A percentile compares a stretch with the other conserved stretches of the same genome.
These are phyloP conservation scores for Antechinus flavipes DNA, from an alignment of 2,113 vertebrate species.

Conservation along the genomic window DNA sequence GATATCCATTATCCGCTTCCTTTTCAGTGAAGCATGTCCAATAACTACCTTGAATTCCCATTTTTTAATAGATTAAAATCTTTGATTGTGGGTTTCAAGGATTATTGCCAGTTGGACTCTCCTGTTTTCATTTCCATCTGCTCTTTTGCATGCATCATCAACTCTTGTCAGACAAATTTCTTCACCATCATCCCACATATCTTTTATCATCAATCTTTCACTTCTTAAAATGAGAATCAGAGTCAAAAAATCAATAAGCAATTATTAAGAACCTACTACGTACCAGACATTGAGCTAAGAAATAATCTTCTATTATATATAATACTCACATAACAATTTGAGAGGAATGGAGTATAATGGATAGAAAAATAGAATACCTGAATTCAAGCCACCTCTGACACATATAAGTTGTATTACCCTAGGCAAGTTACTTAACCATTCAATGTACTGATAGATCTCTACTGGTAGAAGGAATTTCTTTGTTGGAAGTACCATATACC, in stretches of 20 bases:
- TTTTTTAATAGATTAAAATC: background rate
- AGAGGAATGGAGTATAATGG: background rate
- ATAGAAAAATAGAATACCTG: background rate
- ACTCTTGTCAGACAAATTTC: conserved; percentile 24
- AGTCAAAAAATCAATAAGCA: background rate
- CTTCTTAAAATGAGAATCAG: background rate
- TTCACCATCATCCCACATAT: background rate
- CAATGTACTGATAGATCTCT: background rate
- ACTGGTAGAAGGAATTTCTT: background rate
- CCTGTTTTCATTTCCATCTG: background rate
- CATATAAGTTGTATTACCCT: background rate
- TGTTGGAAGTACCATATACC: background rate
- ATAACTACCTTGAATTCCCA: conserved; percentile 6
- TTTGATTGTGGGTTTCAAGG: conserved; percentile 8
- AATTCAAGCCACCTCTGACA: background rate
- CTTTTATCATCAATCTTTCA: background rate
- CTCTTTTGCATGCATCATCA: background rate
- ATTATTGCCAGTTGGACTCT: background rate
- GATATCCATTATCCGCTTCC: background rate
- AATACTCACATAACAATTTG: background rate
- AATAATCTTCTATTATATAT: background rate
- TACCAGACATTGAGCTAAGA: background rate
- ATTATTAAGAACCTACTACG: background rate
- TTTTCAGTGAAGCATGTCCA: background rate
- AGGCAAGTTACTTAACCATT: background rate